phyloP scores from a whole-genome alignment of 2,113 vertebrate genomes.

The Sebastes fasciatus region DNA sequence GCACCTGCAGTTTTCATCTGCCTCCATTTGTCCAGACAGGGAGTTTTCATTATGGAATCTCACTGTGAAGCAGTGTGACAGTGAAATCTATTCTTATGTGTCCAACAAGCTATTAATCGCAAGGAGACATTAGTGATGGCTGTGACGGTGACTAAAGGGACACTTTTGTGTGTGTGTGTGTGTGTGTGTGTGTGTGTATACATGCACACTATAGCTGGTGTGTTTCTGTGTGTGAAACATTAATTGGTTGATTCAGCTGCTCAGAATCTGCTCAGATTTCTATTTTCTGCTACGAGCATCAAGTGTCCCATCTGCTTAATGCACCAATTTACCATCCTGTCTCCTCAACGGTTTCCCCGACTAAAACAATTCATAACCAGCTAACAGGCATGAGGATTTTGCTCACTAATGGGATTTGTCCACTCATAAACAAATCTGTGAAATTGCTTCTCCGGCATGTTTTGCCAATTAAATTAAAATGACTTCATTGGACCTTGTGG shows the following conservation, averaged over 20 bases:
- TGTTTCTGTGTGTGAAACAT: slow-evolving; percentile 12
- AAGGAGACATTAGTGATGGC: slow-evolving; percentile 44
- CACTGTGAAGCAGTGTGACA: slow-evolving; percentile 16
- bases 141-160: slow-evolving; percentile 45
- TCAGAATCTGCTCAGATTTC: slow-evolving; percentile 18
- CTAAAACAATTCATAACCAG: slow-evolving; percentile 38
- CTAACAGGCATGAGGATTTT: neutral
- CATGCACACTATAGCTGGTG: neutral
- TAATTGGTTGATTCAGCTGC: slow-evolving; percentile 35
- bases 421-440: slow-evolving; percentile 45
- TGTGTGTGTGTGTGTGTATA: slow-evolving; percentile 3
- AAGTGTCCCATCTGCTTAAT: slow-evolving; percentile 43
- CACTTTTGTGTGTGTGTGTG: neutral
- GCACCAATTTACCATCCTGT: slow-evolving; percentile 32
- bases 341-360: neutral
- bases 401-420: slow-evolving; percentile 48
- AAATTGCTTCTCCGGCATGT: slow-evolving; percentile 21
- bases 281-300: slow-evolving; percentile 46
- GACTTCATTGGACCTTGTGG: neutral
- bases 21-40: slow-evolving; percentile 23
- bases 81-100: slow-evolving; percentile 29
- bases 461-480: slow-evolving; percentile 35
- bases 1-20: slow-evolving; percentile 46
- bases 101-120: slow-evolving; percentile 36
- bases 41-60: slow-evolving; percentile 36